These are phyloP conservation scores for Siniperca chuatsi DNA, from an alignment of 2,113 vertebrate genomes.

Conservation along the genomic window DNA sequence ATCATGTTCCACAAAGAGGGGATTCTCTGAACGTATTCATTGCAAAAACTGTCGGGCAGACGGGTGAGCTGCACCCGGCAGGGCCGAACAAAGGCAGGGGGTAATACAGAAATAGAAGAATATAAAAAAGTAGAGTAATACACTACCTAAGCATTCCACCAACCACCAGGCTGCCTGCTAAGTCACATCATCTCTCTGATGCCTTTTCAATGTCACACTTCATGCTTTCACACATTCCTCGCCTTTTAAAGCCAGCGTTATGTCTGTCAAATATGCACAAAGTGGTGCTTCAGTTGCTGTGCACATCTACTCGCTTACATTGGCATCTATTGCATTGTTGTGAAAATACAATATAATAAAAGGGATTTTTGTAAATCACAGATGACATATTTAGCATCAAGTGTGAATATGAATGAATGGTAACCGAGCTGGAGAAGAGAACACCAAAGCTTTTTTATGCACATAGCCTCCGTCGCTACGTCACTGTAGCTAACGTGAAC, in stretches of 20 bases:
- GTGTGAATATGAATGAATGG: not conserved
- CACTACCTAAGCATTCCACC: slow-evolving; percentile 40
- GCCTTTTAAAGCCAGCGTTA: slow-evolving; percentile 6
- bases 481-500: not conserved
- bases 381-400: slow-evolving; percentile 5
- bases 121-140: slow-evolving; percentile 29
- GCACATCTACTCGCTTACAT: not conserved
- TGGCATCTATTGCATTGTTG: not conserved
- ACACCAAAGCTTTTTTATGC: not conserved
- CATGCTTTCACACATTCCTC: slow-evolving; percentile 50
- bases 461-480: not conserved
- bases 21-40: slow-evolving; percentile 65
- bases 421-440: not conserved
- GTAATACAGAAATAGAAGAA: slow-evolving; percentile 57
- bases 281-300: not conserved
- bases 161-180: slow-evolving; percentile 40
- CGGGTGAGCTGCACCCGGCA: slow-evolving; percentile 45
- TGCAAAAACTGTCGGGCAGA: slow-evolving; percentile 40
- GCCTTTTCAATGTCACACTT: slow-evolving; percentile 74
- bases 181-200: slow-evolving; percentile 63
- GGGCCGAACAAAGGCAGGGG: slow-evolving; percentile 43
- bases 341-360: not conserved
- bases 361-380: not conserved
- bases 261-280: slow-evolving; percentile 11
- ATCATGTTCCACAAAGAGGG: slow-evolving; percentile 62